phyloP scores from a whole-genome alignment of 2,797 vertebrate species.

The Eulemur albifrons region DNA sequence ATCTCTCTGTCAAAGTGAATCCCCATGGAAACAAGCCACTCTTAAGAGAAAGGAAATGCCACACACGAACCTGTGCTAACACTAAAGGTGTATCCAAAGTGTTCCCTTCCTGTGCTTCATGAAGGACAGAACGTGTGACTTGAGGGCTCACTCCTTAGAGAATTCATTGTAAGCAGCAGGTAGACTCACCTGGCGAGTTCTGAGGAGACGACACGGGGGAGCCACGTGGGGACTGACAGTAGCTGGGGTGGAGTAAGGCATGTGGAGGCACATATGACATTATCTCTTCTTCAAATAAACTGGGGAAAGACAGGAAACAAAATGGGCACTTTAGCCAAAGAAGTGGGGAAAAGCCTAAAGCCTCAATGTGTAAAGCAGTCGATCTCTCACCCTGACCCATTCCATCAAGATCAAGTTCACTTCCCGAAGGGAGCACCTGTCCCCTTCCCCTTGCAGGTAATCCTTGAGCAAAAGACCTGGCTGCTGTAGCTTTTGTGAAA shows the following conservation, averaged over 20 bases:
- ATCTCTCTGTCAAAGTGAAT: neutral
- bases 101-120: neutral
- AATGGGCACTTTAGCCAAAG: neutral
- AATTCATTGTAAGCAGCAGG: neutral
- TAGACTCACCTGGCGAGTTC: slow-evolving; percentile 93
- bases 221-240: slow-evolving; percentile 90
- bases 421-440: too few species aligned
- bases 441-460: neutral
- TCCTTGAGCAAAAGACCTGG: neutral
- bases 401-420: neutral
- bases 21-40: neutral
- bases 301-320: slow-evolving; percentile 78
- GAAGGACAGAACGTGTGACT: neutral
- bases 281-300: slow-evolving; percentile 99
- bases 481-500: neutral
- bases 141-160: neutral
- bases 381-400: neutral
- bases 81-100: neutral
- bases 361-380: neutral
- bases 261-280: slow-evolving; percentile 98
- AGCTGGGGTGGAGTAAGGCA: slow-evolving; percentile 94
- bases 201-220: slow-evolving; percentile 94
- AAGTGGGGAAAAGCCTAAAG: neutral
- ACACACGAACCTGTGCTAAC: neutral
- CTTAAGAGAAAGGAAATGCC: neutral